Evolutionary conservation across 2,888 invertebrate species (phyloP), one percentile per base, ranked within the genome.

Genomic region (Drosophila robusta): DNA sequence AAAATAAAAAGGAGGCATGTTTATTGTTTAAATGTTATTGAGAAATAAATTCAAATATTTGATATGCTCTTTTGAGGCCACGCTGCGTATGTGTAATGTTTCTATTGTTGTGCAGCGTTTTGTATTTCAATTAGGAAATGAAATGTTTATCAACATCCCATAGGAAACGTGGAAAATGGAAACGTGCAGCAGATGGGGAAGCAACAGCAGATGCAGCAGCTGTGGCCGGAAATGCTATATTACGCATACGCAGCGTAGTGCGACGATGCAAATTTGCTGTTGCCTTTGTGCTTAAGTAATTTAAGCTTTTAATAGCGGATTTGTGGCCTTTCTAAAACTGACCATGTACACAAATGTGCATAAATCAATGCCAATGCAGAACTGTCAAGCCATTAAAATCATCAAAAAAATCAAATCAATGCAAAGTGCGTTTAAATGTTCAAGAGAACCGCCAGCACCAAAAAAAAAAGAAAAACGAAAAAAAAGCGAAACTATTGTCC

Each of bases 381-480:
- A 78, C 64, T 70, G 86, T 67, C 86, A 82, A 85, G 83, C 78
- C 82, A 82, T 72, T 85, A 57, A 84, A 70, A 62, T 47, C 34
- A 34, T 7, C 26, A 22, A 22, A 22, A 22, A 22, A 22, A 1
- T 9, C 8, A 34, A 34, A 34, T 34, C 81, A 78, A 77, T 39
- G 70, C 67, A 84, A 81, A 81, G 87, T 81, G 80, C 80, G 80
- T 81, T 81, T 70, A 68, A 87, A 67, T 81, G 80, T 87, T 77
- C 54, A 67, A 55, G 38, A 39, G 60, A 73, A 50, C 65, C 26
- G 60, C 47, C 16, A 9, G 14, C 16, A 39, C 8, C 36, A 1
- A 46, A 45, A 38, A 54, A 12, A 47, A n/a, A 56, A n/a, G 2
- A 29, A 3, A 12, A 6, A 16, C 9, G 34, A 60, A 29, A 41